These are phyloP conservation scores for Gymnothorax javanicus DNA, from an alignment of 2,797 vertebrate species.

Conservation along the genomic window DNA sequence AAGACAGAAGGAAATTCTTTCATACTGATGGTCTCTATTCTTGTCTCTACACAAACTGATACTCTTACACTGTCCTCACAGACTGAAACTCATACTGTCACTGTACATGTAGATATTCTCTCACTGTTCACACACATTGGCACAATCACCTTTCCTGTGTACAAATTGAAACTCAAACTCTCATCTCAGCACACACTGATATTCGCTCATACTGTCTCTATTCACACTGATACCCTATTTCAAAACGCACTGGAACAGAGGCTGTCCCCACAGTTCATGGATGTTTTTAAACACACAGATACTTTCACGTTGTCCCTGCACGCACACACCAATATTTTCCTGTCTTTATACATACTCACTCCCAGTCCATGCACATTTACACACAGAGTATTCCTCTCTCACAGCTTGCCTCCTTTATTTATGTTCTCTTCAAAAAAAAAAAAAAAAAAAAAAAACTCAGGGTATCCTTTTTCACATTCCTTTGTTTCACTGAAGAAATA, in stretches of 20 bases:
- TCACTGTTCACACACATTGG: neutral
- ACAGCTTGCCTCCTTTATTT: neutral
- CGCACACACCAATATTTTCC: neutral
- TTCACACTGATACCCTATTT: neutral
- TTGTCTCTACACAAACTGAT: neutral
- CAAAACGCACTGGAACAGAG: neutral
- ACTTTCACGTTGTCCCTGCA: neutral
- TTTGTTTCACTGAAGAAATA: conserved; percentile 47
- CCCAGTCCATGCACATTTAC: neutral
- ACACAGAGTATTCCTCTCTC: neutral
- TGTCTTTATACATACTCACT: neutral
- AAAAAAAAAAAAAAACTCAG: conserved; percentile 28
- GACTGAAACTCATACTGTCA: neutral
- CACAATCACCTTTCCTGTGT: neutral
- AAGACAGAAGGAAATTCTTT: neutral
- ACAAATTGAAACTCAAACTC: neutral
- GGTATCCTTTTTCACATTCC: conserved; percentile 43
- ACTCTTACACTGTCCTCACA: neutral
- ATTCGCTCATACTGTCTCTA: neutral
- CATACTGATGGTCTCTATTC: neutral
- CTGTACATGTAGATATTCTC: neutral
- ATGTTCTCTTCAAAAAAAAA: neutral
- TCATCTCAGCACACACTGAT: neutral
- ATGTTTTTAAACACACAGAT: neutral
- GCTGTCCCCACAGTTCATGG: neutral